These are phyloP conservation scores for Hyaena hyaena DNA, from an alignment of 2,113 vertebrate genomes.

Conservation along the genomic window DNA sequence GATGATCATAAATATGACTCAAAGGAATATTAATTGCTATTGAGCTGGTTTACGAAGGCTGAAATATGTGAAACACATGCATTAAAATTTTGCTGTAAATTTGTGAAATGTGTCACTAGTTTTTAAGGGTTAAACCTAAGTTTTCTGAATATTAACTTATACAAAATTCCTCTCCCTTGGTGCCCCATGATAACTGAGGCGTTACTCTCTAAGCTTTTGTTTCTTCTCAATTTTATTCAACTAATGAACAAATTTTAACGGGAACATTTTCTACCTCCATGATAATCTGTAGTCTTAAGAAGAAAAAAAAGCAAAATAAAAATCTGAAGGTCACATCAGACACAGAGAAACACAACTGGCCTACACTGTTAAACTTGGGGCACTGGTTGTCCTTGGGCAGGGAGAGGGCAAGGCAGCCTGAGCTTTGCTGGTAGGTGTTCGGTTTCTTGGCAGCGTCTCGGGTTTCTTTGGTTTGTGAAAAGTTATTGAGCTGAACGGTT, in stretches of 20 bases:
- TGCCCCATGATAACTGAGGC: not conserved
- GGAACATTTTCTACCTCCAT: not conserved
- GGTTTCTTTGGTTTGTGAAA: not conserved
- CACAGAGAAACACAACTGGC: not conserved
- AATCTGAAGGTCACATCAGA: not conserved
- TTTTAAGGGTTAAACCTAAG: not conserved
- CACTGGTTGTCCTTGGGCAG: not conserved
- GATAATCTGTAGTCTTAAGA: not conserved
- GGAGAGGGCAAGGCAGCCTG: not conserved
- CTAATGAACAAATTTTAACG: not conserved
- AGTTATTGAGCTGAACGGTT: not conserved
- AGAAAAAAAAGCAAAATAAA: not conserved
- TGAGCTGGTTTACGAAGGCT: not conserved
- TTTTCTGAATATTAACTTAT: not conserved
- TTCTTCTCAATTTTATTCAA: not conserved
- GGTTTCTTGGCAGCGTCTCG: not conserved
- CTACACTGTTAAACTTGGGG: not conserved
- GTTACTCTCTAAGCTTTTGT: not conserved
- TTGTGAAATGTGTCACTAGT: not conserved
- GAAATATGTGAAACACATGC: not conserved
- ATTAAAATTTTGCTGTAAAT: not conserved
- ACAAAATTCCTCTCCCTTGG: not conserved
- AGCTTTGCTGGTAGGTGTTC: accelerated
- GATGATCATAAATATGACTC: not conserved
- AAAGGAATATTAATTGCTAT: not conserved